phyloP scores from a whole-genome alignment of 2,797 vertebrate genomes.

The Lagocephalus sceleratus region DNA sequence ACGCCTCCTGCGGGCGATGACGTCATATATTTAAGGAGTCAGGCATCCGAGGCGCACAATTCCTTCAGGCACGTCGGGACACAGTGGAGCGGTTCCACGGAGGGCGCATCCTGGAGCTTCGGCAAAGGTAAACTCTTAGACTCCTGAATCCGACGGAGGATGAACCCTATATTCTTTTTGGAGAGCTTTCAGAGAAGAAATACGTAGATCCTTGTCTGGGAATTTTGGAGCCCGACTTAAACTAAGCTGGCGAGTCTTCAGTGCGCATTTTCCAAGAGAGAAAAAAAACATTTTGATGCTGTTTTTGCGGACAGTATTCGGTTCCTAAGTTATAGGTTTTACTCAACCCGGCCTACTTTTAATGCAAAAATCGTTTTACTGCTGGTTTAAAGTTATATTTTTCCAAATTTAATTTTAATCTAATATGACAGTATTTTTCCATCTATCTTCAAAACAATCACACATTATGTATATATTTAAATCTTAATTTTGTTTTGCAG shows the following conservation, averaged over 20 bases:
- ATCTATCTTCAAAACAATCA: not conserved
- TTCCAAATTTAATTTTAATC: not conserved
- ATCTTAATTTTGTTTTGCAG: conserved; percentile 21
- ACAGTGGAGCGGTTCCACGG: not conserved
- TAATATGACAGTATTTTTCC: not conserved
- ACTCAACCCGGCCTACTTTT: not conserved
- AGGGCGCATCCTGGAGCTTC: not conserved
- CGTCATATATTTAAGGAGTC: conserved; percentile 47
- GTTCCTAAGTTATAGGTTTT: too few relatives aligned
- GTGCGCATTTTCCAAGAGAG: too few relatives aligned
- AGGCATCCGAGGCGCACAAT: not conserved
- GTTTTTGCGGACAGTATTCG: too few relatives aligned
- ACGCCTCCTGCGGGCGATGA: conserved; percentile 42
- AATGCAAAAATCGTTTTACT: not conserved
- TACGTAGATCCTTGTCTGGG: not conserved
- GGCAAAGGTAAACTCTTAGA: not conserved
- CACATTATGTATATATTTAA: not conserved
- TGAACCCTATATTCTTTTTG: not conserved
- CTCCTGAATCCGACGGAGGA: not conserved
- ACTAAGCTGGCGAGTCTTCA: too few relatives aligned
- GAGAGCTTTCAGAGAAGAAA: not conserved
- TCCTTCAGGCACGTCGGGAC: conserved; percentile 5
- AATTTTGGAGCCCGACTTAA: not conserved
- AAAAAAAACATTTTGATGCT: too few relatives aligned
- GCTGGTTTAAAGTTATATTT: not conserved